Evolutionary conservation across 2,888 invertebrate genomes (phyloP).

Genomic region (Tortricodes alternella): DNA sequence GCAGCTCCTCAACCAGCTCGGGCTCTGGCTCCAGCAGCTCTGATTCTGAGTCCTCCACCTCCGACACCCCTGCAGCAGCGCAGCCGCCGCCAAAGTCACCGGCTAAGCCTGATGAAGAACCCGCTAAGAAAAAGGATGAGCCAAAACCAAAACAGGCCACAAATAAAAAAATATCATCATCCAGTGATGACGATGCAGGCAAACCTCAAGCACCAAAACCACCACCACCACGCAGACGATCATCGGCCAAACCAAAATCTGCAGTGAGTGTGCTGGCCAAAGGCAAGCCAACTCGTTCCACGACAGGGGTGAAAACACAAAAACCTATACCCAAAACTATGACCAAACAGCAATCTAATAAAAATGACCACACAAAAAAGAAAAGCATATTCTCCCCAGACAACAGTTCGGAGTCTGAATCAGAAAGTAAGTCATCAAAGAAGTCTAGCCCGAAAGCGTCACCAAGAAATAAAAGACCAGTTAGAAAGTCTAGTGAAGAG

Average conservation of each 20-base stretch:
- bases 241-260: conserved; percentile 84
- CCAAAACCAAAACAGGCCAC: conserved; percentile 60
- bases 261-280: conserved; percentile 84
- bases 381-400: conserved; percentile 93
- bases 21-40: conserved; percentile 87
- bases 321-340: conserved; percentile 52
- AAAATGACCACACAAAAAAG: conserved; percentile 72
- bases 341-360: conserved; percentile 26
- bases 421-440: conserved; percentile 66
- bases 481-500: conserved; percentile 69
- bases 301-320: conserved; percentile 70
- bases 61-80: conserved; percentile 54
- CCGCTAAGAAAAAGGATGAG: conserved; percentile 61
- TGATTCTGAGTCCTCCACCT: conserved; percentile 87
- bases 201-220: conserved; percentile 67
- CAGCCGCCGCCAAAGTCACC: conserved; percentile 56
- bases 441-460: conserved; percentile 61
- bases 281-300: conserved; percentile 59
- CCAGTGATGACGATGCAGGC: conserved; percentile 84
- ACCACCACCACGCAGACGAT: conserved; percentile 73
- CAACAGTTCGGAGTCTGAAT: conserved; percentile 80
- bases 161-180: conserved; percentile 77
- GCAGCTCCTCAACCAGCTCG: conserved; percentile 86
- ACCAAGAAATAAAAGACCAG: conserved; percentile 56
- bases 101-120: conserved; percentile 60